Evolutionary conservation across 2,797 vertebrate species (phyloP).

Genomic region (Schizothorax lantsangensis): DNA sequence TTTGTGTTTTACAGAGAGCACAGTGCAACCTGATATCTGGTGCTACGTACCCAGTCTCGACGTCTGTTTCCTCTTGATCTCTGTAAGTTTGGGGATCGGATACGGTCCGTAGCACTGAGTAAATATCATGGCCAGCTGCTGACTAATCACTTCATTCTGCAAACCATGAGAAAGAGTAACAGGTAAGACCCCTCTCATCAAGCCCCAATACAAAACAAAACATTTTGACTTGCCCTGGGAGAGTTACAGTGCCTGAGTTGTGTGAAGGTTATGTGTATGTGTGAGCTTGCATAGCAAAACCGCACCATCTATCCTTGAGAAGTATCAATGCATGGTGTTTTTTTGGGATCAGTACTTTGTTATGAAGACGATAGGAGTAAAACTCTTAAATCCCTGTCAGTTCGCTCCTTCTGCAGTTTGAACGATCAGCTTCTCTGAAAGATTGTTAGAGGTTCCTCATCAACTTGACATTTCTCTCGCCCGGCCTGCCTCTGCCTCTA

Average conservation of each 20-base stretch:
- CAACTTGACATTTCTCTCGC: conserved; percentile 49
- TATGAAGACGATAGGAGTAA: conserved; percentile 32
- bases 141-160: conserved; percentile 84
- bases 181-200: conserved; percentile 7
- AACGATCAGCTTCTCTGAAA: conserved; percentile 50
- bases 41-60: conserved; percentile 77
- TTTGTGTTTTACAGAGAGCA: neutral
- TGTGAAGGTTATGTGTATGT: neutral
- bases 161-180: conserved; percentile 48
- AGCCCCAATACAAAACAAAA: conserved; percentile 2
- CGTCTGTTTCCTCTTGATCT: conserved; percentile 81
- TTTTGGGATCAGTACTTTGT: conserved; percentile 35
- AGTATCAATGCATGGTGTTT: neutral
- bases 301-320: neutral
- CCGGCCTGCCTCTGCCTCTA: conserved; percentile 29
- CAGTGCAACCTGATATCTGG: neutral
- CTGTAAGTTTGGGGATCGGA: conserved; percentile 81
- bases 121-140: conserved; percentile 82
- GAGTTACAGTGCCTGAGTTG: neutral
- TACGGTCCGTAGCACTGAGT: conserved; percentile 85
- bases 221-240: neutral
- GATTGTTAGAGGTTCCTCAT: conserved; percentile 47
- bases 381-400: conserved; percentile 43
- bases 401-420: conserved; percentile 32
- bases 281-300: neutral